phyloP scores from a whole-genome alignment of 2,888 invertebrate species.

The Melinaea marsaeus region DNA sequence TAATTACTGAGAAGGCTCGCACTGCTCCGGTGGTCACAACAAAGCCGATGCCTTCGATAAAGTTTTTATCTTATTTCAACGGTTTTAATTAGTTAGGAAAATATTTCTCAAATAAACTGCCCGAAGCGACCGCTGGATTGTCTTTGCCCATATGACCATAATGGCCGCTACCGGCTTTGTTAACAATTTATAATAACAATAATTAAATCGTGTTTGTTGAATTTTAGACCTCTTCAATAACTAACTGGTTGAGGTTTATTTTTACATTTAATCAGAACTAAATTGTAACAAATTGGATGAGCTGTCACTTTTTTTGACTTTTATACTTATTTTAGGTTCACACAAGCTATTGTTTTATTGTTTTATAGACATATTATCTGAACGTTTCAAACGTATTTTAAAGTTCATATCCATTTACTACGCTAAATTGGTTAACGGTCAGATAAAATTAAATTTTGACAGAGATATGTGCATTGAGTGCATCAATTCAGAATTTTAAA shows the following conservation, averaged over 20 bases:
- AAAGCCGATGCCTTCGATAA: slow-evolving; percentile 77
- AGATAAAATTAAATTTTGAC: no score
- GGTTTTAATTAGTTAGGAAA: slow-evolving; percentile 78
- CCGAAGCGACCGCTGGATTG: slow-evolving; percentile 56
- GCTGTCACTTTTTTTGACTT: no score
- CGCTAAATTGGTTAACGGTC: no score
- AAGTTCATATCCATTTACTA: no score
- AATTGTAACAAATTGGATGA: background rate
- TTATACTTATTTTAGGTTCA: no score
- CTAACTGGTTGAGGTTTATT: background rate
- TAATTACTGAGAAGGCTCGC: slow-evolving; percentile 67
- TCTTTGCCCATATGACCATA: slow-evolving; percentile 63
- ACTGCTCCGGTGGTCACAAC: slow-evolving; percentile 63
- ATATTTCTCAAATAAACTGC: slow-evolving; percentile 74
- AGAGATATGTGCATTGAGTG: no score
- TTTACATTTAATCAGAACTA: background rate
- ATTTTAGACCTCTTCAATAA: slow-evolving; percentile 25
- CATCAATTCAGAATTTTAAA: no score
- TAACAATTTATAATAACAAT: slow-evolving; percentile 59
- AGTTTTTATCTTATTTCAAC: slow-evolving; percentile 75
- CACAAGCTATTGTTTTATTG: no score
- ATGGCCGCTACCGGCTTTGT: slow-evolving; percentile 62
- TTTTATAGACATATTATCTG: no score
- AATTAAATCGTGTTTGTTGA: slow-evolving; percentile 54
- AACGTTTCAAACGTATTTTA: no score